These are phyloP conservation scores for Scophthalmus maximus DNA, from an alignment of 2,113 vertebrate species.

Conservation along the genomic window DNA sequence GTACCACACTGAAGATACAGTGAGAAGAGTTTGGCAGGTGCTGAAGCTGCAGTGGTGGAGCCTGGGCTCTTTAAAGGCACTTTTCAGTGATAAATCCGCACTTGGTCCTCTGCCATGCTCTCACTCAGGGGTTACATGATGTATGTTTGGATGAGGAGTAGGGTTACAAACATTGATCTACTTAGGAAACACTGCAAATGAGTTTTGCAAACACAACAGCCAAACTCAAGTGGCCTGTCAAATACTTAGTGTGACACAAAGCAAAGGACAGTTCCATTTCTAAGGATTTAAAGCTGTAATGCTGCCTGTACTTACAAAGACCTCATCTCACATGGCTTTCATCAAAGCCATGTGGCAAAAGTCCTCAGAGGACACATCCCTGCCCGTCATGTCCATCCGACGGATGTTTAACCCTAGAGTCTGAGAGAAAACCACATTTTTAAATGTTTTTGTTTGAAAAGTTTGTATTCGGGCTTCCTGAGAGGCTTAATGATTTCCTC, in stretches of 20 bases:
- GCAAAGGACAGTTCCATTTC: constrained; percentile 69
- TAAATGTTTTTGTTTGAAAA: neutral
- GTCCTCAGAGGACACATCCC: constrained; percentile 25
- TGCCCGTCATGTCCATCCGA: constrained; percentile 24
- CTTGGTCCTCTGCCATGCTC: constrained; percentile 50
- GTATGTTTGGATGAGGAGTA: constrained; percentile 54
- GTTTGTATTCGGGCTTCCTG: constrained; percentile 30
- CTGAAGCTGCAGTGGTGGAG: constrained; percentile 15
- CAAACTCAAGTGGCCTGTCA: constrained; percentile 54
- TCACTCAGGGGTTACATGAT: constrained; percentile 43
- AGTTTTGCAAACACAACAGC: constrained; percentile 46
- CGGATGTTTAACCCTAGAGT: constrained; percentile 6
- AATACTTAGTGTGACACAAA: constrained; percentile 47
- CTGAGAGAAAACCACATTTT: constrained; percentile 8
- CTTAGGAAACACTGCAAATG: constrained; percentile 53
- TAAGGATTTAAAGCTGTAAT: constrained; percentile 57
- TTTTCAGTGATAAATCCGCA: constrained; percentile 41
- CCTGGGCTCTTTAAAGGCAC: constrained; percentile 16
- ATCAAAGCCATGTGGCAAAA: too few relatives aligned
- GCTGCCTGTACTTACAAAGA: constrained; percentile 33
- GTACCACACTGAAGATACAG: neutral
- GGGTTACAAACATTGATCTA: constrained; percentile 65
- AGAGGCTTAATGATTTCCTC: constrained; percentile 47
- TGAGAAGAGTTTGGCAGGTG: constrained; percentile 38
- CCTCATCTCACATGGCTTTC: constrained; percentile 29